Percentiles rank a stretch among this genome's conserved stretches.
Evolutionary conservation across 2,113 vertebrate species (phyloP).

Genomic region (Lethenteron camtschaticum): DNA sequence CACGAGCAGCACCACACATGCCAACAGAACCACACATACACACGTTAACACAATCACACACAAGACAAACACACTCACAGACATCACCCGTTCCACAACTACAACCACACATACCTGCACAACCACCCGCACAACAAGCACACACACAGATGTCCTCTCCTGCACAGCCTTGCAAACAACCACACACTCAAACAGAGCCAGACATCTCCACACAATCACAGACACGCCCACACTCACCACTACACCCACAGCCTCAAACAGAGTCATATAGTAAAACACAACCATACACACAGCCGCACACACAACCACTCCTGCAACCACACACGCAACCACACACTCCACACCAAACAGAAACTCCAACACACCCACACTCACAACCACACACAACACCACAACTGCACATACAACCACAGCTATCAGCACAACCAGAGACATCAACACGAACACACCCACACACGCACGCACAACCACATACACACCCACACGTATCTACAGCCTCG

Average conservation of each 20-base stretch:
- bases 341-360: too few species aligned
- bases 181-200: background rate
- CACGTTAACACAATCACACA: too few species aligned
- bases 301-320: background rate
- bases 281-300: background rate
- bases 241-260: background rate
- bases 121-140: background rate
- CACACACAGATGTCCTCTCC: background rate
- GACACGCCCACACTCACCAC: background rate
- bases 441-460: too few species aligned
- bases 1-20: background rate
- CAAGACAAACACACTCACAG: background rate
- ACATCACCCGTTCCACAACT: background rate
- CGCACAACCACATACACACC: too few species aligned
- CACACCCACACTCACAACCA: too few species aligned
- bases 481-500: too few species aligned
- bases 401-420: too few species aligned
- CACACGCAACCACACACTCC: too few species aligned
- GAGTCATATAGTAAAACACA: too few species aligned
- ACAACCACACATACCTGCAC: background rate
- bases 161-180: background rate
- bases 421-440: too few species aligned
- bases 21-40: background rate
- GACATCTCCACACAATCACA: background rate
- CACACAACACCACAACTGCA: too few species aligned